Evolutionary conservation across 2,113 vertebrate species (phyloP).

Genomic region (Podarcis raffonei): DNA sequence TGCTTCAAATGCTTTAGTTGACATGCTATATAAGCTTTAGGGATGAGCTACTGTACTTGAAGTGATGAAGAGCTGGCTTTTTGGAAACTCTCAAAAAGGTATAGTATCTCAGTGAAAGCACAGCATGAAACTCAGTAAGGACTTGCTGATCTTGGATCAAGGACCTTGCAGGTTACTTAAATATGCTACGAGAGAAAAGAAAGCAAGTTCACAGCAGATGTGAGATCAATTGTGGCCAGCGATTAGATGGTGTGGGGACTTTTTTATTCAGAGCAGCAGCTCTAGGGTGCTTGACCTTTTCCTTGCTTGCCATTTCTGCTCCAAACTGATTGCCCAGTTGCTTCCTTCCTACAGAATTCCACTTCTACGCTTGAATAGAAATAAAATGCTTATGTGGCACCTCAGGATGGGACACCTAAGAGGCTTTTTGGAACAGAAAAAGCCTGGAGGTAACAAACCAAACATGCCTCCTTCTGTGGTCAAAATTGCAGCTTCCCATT

Average conservation of each 20-base stretch:
- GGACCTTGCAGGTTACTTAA: constrained; percentile 38
- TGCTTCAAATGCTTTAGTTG: neutral
- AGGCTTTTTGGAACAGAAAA: neutral
- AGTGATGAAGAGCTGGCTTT: constrained; percentile 14
- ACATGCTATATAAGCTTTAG: neutral
- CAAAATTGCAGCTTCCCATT: neutral
- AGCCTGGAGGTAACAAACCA: neutral
- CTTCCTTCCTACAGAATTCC: neutral
- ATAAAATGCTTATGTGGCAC: neutral
- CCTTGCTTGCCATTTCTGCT: neutral
- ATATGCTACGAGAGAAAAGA: constrained; percentile 22
- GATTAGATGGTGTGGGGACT: neutral
- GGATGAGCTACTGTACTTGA: constrained; percentile 31
- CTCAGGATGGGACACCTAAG: neutral
- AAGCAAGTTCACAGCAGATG: constrained; percentile 7
- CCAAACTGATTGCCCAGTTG: neutral
- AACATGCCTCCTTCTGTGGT: neutral
- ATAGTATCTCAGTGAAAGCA: constrained; percentile 29
- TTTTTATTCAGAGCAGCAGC: neutral
- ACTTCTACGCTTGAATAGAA: neutral
- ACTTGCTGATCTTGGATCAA: constrained; percentile 47
- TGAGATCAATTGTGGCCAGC: neutral
- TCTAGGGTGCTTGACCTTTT: neutral
- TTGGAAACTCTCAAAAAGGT: neutral
- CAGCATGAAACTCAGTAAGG: constrained; percentile 39